Evolutionary conservation across 2,888 invertebrate species (phyloP), one percentile per base, ranked within the genome.

Genomic region (Drosophila nigricruria): DNA sequence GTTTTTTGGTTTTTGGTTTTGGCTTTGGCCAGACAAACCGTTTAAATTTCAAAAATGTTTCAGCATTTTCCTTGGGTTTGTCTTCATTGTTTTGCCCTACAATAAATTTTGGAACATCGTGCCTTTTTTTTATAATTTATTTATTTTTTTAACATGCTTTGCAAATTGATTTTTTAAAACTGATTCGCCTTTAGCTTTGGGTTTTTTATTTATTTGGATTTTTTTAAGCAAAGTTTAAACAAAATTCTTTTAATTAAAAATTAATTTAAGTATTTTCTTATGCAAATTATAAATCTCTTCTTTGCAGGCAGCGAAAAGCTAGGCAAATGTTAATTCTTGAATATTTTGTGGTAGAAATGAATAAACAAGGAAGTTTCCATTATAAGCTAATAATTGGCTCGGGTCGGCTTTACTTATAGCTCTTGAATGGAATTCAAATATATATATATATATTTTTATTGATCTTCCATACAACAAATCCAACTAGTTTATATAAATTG

Each of bases 21-120:
- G 79, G 81, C 79, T 69, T 83, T 81, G 84, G 79, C 84, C 83
- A 79, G 81, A 81, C 73, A 84, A 88, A 81, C 75, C 78, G 68
- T 36, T 69, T 67, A 63, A 72, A 61, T 74, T 74, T 74, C 61
- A 81, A 77, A 85, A 82, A 79, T 81, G 70, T 82, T 86, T 88
- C 83, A 86, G 79, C 86, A 83, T 77, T 85, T 79, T 64, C 64
- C 62, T 82, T 74, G 72, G 63, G 73, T 87, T 81, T 76, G 73
- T 84, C 78, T 68, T 64, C 43, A 67, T 82, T 78, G 59, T 61
- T 74, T 73, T 81, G 62, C 66, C 73, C 70, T 82, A 78, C 81
- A 72, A 79, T 73, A 69, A 71, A 67, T 49, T 78, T 66, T 84
- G 83, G 83, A 84, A 84, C 88, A 87, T 84, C 71, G 88, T 84